These are phyloP conservation scores for Ardeotis arabs DNA, from an alignment of 2,113 vertebrate genomes.

Conservation along the genomic window DNA sequence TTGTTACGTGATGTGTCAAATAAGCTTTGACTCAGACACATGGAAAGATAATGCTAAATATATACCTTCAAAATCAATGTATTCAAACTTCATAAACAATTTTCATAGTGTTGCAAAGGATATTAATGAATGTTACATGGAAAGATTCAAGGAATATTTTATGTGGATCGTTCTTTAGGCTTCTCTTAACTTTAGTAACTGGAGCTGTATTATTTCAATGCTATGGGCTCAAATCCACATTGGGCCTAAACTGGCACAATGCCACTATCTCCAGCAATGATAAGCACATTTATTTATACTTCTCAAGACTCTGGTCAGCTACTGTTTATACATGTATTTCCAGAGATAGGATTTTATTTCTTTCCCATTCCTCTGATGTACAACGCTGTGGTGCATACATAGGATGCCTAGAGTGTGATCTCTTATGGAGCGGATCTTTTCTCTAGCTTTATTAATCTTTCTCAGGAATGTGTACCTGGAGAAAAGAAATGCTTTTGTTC, in stretches of 20 bases:
- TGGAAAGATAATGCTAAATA: neutral
- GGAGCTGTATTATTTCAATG: neutral
- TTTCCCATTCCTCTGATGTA: neutral
- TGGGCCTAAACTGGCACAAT: neutral
- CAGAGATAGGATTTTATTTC: constrained; percentile 12
- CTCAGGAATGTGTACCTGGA: constrained; percentile 61
- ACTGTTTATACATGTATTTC: neutral
- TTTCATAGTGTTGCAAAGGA: neutral
- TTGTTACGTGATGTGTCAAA: neutral
- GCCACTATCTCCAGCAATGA: neutral
- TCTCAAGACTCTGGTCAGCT: neutral
- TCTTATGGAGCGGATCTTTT: constrained; percentile 54
- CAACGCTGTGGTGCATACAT: neutral
- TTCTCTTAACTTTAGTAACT: neutral
- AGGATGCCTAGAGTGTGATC: constrained; percentile 1
- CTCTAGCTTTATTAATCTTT: constrained; percentile 65
- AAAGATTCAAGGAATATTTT: neutral
- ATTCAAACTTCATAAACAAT: neutral
- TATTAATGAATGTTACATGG: neutral
- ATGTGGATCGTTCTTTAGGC: neutral
- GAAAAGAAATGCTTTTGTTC: constrained; percentile 56
- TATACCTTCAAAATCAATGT: neutral
- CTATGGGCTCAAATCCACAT: neutral
- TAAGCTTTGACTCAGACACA: neutral
- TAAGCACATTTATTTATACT: neutral